Percentiles rank a stretch among this genome's conserved stretches.
Evolutionary conservation across 1,140 invertebrate species (phyloP).

Genomic region (Brachystomella parvula): DNA sequence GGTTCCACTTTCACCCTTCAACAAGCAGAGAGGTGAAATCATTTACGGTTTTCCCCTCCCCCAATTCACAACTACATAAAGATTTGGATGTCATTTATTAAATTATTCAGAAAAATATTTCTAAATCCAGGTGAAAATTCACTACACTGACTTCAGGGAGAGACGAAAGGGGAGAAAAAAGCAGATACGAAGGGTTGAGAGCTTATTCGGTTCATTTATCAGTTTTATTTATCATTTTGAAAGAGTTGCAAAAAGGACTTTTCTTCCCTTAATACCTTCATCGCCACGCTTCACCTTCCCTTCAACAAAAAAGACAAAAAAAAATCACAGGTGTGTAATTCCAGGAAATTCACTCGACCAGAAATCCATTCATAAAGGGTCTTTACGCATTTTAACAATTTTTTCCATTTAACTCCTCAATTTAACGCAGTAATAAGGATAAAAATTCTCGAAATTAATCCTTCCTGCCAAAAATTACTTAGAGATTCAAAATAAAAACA

Average conservation of each 20-base stretch:
- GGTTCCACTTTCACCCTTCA: no score
- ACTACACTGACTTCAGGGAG: no score
- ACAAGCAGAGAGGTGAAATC: no score
- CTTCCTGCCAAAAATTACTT: not conserved
- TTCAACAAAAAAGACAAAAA: not conserved
- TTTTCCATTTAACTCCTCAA: not conserved
- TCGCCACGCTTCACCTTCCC: constrained; percentile 1
- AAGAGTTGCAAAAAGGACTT: not conserved
- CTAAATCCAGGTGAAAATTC: no score
- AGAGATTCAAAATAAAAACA: not conserved
- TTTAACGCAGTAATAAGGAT: not conserved
- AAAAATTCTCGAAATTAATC: not conserved
- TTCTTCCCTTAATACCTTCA: not conserved
- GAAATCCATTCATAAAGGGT: not conserved
- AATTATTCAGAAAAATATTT: no score
- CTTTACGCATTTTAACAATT: not conserved
- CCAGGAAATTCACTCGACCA: not conserved
- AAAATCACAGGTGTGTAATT: constrained; percentile 13
- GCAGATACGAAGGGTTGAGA: no score
- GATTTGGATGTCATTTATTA: no score
- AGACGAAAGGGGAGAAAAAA: no score
- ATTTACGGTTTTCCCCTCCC: no score
- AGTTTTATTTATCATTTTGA: not conserved
- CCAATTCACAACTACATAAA: no score
- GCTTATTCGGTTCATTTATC: not conserved